phyloP scores from a whole-genome alignment of 2,113 vertebrate genomes.

The Etheostoma cragini region DNA sequence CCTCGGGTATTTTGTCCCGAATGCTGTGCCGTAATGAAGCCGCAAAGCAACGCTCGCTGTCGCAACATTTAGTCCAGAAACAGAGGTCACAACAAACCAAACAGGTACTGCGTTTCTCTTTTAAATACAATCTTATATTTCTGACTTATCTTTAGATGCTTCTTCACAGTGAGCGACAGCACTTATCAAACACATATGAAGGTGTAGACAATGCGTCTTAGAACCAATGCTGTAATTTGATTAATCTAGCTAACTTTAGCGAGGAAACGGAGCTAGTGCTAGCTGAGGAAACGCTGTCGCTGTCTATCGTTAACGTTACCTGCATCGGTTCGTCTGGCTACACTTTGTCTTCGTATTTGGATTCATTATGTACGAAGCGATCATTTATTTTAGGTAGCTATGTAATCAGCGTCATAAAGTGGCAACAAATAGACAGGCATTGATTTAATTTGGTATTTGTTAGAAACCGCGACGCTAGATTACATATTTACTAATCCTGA shows the following conservation, averaged over 20 bases:
- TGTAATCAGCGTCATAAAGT: background rate
- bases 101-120: conserved; percentile 52
- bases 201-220: rapidly evolving
- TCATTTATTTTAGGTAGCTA: background rate
- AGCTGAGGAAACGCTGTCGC: background rate
- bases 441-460: background rate
- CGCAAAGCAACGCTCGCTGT: conserved; percentile 31
- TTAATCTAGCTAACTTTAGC: background rate
- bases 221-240: background rate
- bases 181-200: rapidly evolving
- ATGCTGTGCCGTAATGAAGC: conserved; percentile 25
- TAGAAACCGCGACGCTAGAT: no score
- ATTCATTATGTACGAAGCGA: background rate
- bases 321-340: background rate
- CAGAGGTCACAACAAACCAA: conserved; percentile 77
- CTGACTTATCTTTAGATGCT: rapidly evolving
- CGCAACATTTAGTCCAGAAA: conserved; percentile 1
- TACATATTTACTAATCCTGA: background rate
- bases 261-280: background rate
- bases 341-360: background rate
- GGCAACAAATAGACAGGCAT: background rate
- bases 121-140: no score
- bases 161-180: rapidly evolving
- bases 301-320: background rate
- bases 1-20: conserved; percentile 32